phyloP scores from a whole-genome alignment of 2,113 vertebrate species.

The Pseudorasbora parva region DNA sequence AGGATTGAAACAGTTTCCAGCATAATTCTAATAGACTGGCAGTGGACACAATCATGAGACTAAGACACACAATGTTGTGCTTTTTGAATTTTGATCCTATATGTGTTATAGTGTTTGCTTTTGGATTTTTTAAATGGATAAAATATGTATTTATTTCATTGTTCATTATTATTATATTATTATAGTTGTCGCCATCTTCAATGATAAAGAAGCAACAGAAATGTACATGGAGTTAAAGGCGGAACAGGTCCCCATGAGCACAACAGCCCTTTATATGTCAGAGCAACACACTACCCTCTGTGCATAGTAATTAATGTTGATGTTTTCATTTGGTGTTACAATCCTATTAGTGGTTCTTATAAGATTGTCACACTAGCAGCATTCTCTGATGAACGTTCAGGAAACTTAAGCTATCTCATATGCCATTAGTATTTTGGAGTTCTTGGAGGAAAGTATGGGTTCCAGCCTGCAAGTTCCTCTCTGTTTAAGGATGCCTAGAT shows the following conservation, averaged over 20 bases:
- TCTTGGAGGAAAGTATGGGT: neutral
- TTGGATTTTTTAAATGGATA: neutral
- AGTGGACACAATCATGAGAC: neutral
- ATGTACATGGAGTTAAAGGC: neutral
- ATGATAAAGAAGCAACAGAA: neutral
- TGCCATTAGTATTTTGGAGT: neutral
- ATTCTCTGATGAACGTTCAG: neutral
- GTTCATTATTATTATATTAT: too few relatives aligned
- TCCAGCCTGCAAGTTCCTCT: neutral
- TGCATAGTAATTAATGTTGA: neutral
- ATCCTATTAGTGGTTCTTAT: neutral
- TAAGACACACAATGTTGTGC: neutral
- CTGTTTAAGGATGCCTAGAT: neutral
- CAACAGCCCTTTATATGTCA: slow-evolving; percentile 3
- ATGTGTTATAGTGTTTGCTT: neutral
- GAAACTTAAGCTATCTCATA: neutral
- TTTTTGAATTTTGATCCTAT: neutral
- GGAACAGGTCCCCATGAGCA: neutral
- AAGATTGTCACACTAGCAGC: neutral
- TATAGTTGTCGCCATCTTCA: too few relatives aligned
- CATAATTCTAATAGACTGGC: neutral
- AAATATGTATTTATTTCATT: too few relatives aligned
- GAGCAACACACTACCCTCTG: neutral
- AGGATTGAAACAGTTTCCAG: neutral
- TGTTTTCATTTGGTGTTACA: neutral